Base-by-base conservation (phyloP, 2,113 vertebrate genomes). In the Larimichthys crocea region DNA sequence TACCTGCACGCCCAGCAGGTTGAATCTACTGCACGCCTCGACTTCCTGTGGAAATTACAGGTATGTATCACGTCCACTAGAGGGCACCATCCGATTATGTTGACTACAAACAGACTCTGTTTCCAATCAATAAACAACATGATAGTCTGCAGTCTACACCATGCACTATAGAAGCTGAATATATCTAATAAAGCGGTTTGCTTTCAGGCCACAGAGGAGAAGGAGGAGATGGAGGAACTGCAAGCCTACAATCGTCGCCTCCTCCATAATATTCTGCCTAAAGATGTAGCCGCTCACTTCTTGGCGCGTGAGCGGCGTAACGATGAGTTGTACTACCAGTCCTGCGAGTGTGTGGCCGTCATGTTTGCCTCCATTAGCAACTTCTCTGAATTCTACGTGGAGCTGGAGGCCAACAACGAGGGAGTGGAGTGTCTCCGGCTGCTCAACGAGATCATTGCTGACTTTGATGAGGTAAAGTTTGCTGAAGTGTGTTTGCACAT, bases 311-410 rank as follows among this genome's bases (percentile, higher is more conserved):
- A 99, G 82, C 95, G 97, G 7, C 94, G 97, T 16, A 99, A 99
- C 0, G 98, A 99, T 0, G 98, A 99, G 91, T 95, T 99, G 44
- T 99, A 99, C 90, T 98, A 99, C 84, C 98, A 99, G 95, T 99
- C 97, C 0, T 99, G 97, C 0, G 97, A 99, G 94, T 99, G 98
- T 0, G 98, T 99, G 90, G 97, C 97, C 0, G 98, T 99, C 90
- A 98, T 99, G 98, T 99, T 99, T 0, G 98, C 98, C 92, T 99
- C 98, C 89, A 99, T 99, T 86, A 97, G 97, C 95, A 99, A 99
- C 88, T 99, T 99, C 92, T 99, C 98, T 0, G 98, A 99, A 93
- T 99, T 99, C 93, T 99, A 99, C 4, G 97, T 99, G 71, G 98
- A 99, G 94, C 93, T 99, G 76, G 98, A 99, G 95, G 98, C 98